phyloP scores from a whole-genome alignment of 1,140 invertebrate species.

The Hyphantria cunea region DNA sequence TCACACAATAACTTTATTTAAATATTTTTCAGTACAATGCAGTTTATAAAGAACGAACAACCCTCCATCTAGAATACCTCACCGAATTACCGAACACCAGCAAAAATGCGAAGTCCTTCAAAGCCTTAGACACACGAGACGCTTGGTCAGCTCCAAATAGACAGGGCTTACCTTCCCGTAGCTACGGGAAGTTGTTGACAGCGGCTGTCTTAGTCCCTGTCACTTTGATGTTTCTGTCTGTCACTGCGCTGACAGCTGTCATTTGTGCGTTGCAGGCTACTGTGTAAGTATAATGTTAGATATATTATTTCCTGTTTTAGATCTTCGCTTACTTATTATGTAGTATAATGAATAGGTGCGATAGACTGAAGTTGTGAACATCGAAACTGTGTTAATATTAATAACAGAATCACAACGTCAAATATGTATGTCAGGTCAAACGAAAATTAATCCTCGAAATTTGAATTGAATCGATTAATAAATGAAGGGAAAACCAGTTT shows the following conservation, averaged over 20 bases:
- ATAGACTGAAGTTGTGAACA: no score
- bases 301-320: no score
- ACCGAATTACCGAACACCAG: slow-evolving; percentile 52
- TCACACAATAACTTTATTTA: no score
- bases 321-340: no score
- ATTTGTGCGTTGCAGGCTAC: slow-evolving; percentile 90
- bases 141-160: slow-evolving; percentile 83
- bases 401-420: no score
- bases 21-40: slow-evolving; percentile 69
- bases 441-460: no score
- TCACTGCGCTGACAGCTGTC: slow-evolving; percentile 86
- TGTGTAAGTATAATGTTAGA: slow-evolving; percentile 86
- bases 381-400: no score
- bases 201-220: slow-evolving; percentile 88
- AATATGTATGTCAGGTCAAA: no score
- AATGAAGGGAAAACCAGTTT: no score
- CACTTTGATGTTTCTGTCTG: slow-evolving; percentile 85
- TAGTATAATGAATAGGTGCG: no score
- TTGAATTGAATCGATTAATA: no score
- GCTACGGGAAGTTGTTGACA: slow-evolving; percentile 87
- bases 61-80: slow-evolving; percentile 62
- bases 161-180: slow-evolving; percentile 85
- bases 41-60: slow-evolving; percentile 58
- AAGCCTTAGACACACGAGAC: slow-evolving; percentile 32
- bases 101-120: slow-evolving; percentile 23